These are phyloP conservation scores for Phaetusa simplex DNA, from an alignment of 2,113 vertebrate species.

Conservation along the genomic window DNA sequence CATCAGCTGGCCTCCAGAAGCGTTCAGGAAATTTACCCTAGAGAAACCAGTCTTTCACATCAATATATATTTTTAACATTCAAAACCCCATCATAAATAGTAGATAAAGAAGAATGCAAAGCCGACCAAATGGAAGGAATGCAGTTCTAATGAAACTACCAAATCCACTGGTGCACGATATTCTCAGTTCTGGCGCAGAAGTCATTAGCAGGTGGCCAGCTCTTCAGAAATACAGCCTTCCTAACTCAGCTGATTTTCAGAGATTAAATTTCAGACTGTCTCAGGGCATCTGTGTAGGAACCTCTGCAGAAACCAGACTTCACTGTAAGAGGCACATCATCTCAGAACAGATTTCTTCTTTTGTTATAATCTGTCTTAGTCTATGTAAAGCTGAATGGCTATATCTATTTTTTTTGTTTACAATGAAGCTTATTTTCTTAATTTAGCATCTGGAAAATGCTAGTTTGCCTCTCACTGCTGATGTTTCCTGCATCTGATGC, in stretches of 20 bases:
- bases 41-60: background rate
- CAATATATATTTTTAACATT: background rate
- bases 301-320: background rate
- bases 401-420: background rate
- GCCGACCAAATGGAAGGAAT: background rate
- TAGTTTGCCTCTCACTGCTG: background rate
- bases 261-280: constrained; percentile 47
- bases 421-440: background rate
- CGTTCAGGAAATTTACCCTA: background rate
- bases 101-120: background rate
- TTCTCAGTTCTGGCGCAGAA: background rate
- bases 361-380: background rate
- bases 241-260: constrained; percentile 45
- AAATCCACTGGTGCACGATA: background rate
- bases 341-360: background rate
- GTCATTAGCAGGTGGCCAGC: constrained; percentile 31
- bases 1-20: background rate
- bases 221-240: constrained; percentile 34
- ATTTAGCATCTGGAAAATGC: background rate
- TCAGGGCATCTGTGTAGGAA: constrained; percentile 10
- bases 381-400: background rate
- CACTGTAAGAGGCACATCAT: background rate
- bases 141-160: background rate
- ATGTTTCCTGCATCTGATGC: background rate
- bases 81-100: background rate